Percentiles rank a stretch among this genome's conserved stretches.
Conservation (phyloP, 2,797 vertebrate genomes). For the Trematomus bernacchii region DNA sequence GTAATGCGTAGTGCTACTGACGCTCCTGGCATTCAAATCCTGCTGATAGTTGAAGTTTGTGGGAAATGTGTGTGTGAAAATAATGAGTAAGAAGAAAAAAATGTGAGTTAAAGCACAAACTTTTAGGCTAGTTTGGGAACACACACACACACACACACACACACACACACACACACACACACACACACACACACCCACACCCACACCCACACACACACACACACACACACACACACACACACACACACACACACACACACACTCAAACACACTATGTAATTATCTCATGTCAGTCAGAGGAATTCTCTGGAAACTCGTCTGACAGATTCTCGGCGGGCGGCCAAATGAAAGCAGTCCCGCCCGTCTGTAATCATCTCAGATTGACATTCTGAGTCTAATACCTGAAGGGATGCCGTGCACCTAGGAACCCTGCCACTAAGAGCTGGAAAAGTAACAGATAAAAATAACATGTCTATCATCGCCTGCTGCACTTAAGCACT, state of each 20-base stretch:
- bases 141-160: too few species aligned
- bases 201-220: too few species aligned
- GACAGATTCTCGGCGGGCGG: constrained; percentile 40
- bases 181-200: too few species aligned
- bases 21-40: constrained; percentile 35
- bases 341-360: constrained; percentile 28
- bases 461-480: neutral
- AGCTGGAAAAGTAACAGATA: neutral
- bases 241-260: too few species aligned
- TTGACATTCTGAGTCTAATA: constrained; percentile 3
- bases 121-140: too few species aligned
- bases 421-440: constrained; percentile 5
- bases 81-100: too few species aligned
- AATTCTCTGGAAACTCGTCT: constrained; percentile 27
- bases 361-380: constrained; percentile 10
- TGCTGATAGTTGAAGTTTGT: constrained; percentile 50
- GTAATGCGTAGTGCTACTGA: constrained; percentile 18
- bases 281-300: neutral
- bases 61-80: constrained; percentile 11
- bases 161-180: too few species aligned
- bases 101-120: too few species aligned
- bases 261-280: neutral
- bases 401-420: neutral
- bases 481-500: neutral
- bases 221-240: too few species aligned